Evolutionary conservation across 1,140 invertebrate species (phyloP), one percentile per base, ranked within the genome.

Genomic region (Heterodera carotae): DNA sequence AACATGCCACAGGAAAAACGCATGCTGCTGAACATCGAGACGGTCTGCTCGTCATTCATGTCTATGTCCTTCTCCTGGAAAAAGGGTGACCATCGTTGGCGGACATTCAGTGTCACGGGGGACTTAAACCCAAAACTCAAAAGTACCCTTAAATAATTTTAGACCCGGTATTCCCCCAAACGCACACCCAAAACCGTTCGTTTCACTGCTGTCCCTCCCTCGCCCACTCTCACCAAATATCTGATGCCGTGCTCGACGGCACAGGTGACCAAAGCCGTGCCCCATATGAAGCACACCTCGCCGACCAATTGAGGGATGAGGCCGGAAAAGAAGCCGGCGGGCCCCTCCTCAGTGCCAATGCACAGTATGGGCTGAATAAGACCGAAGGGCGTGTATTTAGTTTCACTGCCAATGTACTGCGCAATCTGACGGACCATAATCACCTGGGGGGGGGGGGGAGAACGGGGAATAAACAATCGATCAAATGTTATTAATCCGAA

Each of bases 351-450:
- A 25, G 62, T 22, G 43, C 85, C 86, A 64, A 86, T 81, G n/a
- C 64, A 67, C 2, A 72, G 39, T 22, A 86, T 34, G 18, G 72
- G 71, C 33, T 74, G 72, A 10, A 74, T 22, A 12, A 56, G 53
- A 25, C 29, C 39, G n/a, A 59, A 12, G 7, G 27, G 56, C 43
- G n/a, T 2, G 66, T 86, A 86, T 74, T 86, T 86, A 15, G 48
- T 66, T 62, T 86, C 85, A n/a, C 71, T 62, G 15, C 85, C 85
- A 62, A 86, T 85, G 22, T 84, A 48, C 78, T 86, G 85, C 36
- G 85, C 85, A 33, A 86, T 82, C 78, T 88, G 81, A 48, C 85
- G 86, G 22, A 84, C 73, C 78, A 85, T 81, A n/a, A 85, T 33
- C 1, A 86, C 85, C 48, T 56, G 22, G 22, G 15, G 39, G 15